Percentiles rank a stretch among this genome's conserved stretches.
Evolutionary conservation across 2,797 vertebrate species (phyloP).

Genomic region (Arrhamphus sclerolepis): DNA sequence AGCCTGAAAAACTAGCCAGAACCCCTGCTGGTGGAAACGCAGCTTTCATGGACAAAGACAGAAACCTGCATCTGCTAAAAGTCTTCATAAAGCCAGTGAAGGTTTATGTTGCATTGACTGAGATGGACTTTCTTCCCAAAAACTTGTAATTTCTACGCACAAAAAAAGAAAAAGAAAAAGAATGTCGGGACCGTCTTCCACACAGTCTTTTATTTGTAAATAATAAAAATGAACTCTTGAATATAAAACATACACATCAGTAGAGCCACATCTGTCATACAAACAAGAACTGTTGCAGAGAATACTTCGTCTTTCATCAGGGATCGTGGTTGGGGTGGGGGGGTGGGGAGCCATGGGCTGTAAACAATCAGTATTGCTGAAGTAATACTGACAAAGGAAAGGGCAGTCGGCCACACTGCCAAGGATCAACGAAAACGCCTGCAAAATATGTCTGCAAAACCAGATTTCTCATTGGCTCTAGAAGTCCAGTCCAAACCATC

Average conservation of each 20-base stretch:
- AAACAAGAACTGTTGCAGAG: slow-evolving; percentile 87
- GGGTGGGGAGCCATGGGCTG: slow-evolving; percentile 80
- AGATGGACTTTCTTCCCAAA: no score
- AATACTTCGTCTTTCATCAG: slow-evolving; percentile 83
- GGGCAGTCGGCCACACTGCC: slow-evolving; percentile 85
- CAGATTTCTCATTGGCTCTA: slow-evolving; percentile 86
- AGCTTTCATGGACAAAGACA: no score
- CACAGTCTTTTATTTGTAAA: slow-evolving; percentile 90
- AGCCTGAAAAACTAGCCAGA: no score
- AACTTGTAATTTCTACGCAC: no score
- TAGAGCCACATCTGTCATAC: slow-evolving; percentile 87
- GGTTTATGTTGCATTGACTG: no score
- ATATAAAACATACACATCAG: slow-evolving; percentile 89
- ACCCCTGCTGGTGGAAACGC: no score
- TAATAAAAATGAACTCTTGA: slow-evolving; percentile 89
- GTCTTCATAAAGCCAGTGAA: no score
- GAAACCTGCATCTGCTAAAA: no score
- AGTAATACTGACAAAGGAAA: slow-evolving; percentile 87
- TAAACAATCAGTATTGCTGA: slow-evolving; percentile 86
- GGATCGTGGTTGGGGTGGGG: slow-evolving; percentile 69
- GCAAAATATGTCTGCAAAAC: slow-evolving; percentile 89
- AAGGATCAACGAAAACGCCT: slow-evolving; percentile 87
- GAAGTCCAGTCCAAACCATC: slow-evolving; percentile 84
- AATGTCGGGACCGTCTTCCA: slow-evolving; percentile 73
- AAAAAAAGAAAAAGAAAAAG: no score